Percentiles rank a stretch among this genome's conserved stretches.
These are phyloP conservation scores for Apostichopus parvimensis DNA, from an alignment of 35 echinoderm and acorn worm species.

Conservation along the genomic window DNA sequence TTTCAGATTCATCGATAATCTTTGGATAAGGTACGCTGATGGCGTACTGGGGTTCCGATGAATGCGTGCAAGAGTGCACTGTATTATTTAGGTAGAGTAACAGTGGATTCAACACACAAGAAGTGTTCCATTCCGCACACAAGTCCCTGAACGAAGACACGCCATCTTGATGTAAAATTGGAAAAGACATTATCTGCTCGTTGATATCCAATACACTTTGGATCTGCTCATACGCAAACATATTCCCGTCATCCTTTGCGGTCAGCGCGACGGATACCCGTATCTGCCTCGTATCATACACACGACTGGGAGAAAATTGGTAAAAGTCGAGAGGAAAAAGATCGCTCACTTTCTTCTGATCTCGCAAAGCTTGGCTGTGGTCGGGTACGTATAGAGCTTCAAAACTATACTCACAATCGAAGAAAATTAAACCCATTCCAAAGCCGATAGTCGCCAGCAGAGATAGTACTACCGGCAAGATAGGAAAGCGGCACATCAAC, in stretches of 20 bases:
- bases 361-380: not conserved
- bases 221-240: not conserved
- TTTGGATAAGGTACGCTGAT: not conserved
- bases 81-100: not conserved
- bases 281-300: not conserved
- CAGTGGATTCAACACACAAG: not conserved
- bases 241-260: slow-evolving; percentile 2
- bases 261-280: not conserved
- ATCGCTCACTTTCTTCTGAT: not conserved
- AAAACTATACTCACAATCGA: not conserved
- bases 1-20: not conserved
- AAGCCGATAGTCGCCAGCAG: not conserved
- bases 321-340: not conserved
- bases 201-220: not conserved
- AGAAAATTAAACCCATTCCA: not conserved
- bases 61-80: not conserved
- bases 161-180: not conserved
- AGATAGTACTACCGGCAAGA: not conserved
- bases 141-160: not conserved
- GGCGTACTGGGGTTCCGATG: not conserved
- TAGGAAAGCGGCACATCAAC: not conserved
- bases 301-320: not conserved
- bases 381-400: not conserved
- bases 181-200: not conserved
- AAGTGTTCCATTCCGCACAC: not conserved